Evolutionary conservation across 2,797 vertebrate species (phyloP), one percentile per base, ranked within the genome.

Genomic region (Ctenopoma multispine): DNA sequence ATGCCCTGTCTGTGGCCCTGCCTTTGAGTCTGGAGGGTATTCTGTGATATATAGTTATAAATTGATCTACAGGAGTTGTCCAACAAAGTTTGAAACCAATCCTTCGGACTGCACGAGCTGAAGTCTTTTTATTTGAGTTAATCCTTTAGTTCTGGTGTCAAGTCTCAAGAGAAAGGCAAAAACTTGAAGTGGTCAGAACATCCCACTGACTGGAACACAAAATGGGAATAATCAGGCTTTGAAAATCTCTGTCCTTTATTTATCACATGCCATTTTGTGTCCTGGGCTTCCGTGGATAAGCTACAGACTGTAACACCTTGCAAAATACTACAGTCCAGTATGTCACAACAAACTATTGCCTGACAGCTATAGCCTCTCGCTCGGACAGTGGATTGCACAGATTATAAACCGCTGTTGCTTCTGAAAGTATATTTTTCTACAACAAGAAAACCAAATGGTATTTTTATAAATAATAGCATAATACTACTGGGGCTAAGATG

Each of bases 11-110:
- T 64, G 58, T 44, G 43, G 67, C 55, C 77, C 75, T 60, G 49
- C 61, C 80, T 77, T 44, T 77, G 36, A 72, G 76, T 65, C 57
- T 70, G 62, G 56, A 60, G 27, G 56, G 36, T 12, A 8, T 63
- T 69, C 15, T 53, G 41, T 58, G 54, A 72, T 60, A 27, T 55
- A 66, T 15, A 18, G 4, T 14, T 27, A 62, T 55, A 74, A 44
- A 75, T 60, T 18, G 67, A 29, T 3, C 47, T 10, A 13, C 34
- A 31, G n/a, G 54, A 64, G 51, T 31, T 27, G 48, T 14, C 21
- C n/a, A 41, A 51, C 41, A 58, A 55, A 63, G 48, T 76, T 67
- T 14, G 31, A 31, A 67, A 67, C 76, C 68, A 59, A 20, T 77
- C 41, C 3, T 48, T 43, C n/a, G 7, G 46, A 4, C 57, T 55